Conservation (phyloP, 2,888 invertebrate species). For the Ametastegia equiseti region DNA sequence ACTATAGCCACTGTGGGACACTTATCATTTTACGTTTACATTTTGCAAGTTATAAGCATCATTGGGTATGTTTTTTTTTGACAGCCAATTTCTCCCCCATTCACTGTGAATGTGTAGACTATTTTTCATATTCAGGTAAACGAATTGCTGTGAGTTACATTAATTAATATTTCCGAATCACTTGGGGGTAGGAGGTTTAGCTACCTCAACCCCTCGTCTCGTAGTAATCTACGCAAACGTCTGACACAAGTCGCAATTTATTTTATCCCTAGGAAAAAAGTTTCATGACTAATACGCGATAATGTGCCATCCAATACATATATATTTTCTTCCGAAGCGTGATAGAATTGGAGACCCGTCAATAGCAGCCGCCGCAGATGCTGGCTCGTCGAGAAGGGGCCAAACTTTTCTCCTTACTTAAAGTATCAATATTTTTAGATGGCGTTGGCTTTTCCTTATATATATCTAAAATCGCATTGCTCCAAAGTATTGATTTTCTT, state of each 20-base stretch:
- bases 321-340: slow-evolving; percentile 59
- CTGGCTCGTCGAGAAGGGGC: slow-evolving; percentile 54
- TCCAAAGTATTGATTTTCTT: slow-evolving; percentile 36
- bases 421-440: slow-evolving; percentile 72
- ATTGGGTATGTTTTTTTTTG: too few species aligned
- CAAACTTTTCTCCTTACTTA: slow-evolving; percentile 72
- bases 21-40: too few species aligned
- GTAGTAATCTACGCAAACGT: slow-evolving; percentile 60
- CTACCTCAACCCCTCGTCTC: neutral
- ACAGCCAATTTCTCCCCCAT: too few species aligned
- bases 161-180: neutral
- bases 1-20: too few species aligned
- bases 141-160: neutral
- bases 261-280: slow-evolving; percentile 60
- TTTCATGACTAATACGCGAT: slow-evolving; percentile 70
- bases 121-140: too few species aligned
- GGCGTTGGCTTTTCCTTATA: slow-evolving; percentile 60
- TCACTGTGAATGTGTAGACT: too few species aligned
- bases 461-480: slow-evolving; percentile 46
- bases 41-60: too few species aligned
- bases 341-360: slow-evolving; percentile 70
- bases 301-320: slow-evolving; percentile 68
- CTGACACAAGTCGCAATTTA: slow-evolving; percentile 64
- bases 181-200: neutral
- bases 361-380: slow-evolving; percentile 68